These are phyloP conservation scores for Festucalex cinctus DNA, from an alignment of 2,113 vertebrate species.

Conservation along the genomic window DNA sequence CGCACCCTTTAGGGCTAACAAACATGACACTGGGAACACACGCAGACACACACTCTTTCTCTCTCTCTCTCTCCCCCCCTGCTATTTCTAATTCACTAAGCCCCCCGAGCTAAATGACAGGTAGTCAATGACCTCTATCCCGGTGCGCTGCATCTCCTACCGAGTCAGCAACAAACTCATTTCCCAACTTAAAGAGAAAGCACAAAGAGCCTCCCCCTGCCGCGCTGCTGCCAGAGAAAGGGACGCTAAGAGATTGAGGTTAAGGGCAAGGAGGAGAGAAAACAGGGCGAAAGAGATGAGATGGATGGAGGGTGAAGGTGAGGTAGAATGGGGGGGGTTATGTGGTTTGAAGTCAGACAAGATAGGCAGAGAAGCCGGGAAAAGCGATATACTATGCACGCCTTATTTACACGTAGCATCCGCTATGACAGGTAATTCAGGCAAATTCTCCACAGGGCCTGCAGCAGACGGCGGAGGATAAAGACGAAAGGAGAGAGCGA, in stretches of 20 bases:
- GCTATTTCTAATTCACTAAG: slow-evolving; percentile 56
- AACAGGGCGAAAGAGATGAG: slow-evolving; percentile 45
- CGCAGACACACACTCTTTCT: background rate
- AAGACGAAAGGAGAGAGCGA: slow-evolving; percentile 62
- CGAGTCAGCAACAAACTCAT: slow-evolving; percentile 46
- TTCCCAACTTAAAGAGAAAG: slow-evolving; percentile 33
- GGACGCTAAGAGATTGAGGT: slow-evolving; percentile 45
- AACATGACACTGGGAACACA: background rate
- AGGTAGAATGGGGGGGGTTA: background rate
- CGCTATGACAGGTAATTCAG: slow-evolving; percentile 81
- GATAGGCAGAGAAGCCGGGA: slow-evolving; percentile 32
- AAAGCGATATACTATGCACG: slow-evolving; percentile 62
- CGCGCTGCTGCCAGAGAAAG: slow-evolving; percentile 21
- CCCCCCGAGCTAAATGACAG: slow-evolving; percentile 57
- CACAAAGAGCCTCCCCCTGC: slow-evolving; percentile 38
- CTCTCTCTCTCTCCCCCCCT: background rate
- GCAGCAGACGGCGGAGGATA: slow-evolving; percentile 64
- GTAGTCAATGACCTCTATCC: slow-evolving; percentile 56
- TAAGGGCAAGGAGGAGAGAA: slow-evolving; percentile 33
- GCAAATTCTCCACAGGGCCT: slow-evolving; percentile 76
- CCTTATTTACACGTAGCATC: slow-evolving; percentile 76
- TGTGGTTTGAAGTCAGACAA: slow-evolving; percentile 52
- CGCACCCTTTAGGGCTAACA: background rate
- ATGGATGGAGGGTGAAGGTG: slow-evolving; percentile 51
- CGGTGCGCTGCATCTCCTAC: slow-evolving; percentile 30